Evolutionary conservation across 2,797 vertebrate species (phyloP), one percentile per base, ranked within the genome.

Genomic region (Podargus strigoides): DNA sequence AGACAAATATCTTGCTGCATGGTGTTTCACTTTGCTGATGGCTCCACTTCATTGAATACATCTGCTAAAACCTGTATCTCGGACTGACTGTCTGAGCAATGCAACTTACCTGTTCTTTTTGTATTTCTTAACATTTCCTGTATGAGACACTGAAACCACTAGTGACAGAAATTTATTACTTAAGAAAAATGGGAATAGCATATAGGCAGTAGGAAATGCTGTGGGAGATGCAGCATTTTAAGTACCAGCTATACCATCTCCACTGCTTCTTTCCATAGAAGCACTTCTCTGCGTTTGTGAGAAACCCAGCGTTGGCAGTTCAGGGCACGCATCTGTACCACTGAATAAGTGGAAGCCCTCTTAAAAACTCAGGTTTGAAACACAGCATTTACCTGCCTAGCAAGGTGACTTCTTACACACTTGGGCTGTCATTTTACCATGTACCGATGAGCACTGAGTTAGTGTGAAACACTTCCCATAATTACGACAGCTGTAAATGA

Each of bases 401-500:
- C 69, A 52, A 83, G 39, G 78, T 84, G 88, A 85, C 82, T 95
- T 86, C 79, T 93, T 68, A 69, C n/a, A 67, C 60, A 60, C 85
- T 26, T 27, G 68, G 69, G 50, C 78, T 89, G 67, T 81, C 72
- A 47, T 85, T 69, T 67, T 80, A 53, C 67, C 53, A 14, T 36
- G 41, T 87, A 41, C 42, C 64, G 87, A 24, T 20, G 50, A 75
- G 78, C 7, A 0, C 87, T 63, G 56, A 62, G 75, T 76, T 95
- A 81, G 66, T 36, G 14, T 84, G 92, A 93, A 91, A 66, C 69
- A 85, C 56, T 34, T 85, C 63, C 76, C 52, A 37, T 69, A 90
- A 95, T 60, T 58, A 44, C 58, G 85, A 82, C 67, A 94, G 83
- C 87, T 92, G 81, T 76, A 95, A 89, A 81, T 16, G 16, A 76